A percentile compares a stretch with the other conserved stretches of the same genome.
Conservation (phyloP, 1,140 invertebrate species). For the Oncopeltus fasciatus region DNA sequence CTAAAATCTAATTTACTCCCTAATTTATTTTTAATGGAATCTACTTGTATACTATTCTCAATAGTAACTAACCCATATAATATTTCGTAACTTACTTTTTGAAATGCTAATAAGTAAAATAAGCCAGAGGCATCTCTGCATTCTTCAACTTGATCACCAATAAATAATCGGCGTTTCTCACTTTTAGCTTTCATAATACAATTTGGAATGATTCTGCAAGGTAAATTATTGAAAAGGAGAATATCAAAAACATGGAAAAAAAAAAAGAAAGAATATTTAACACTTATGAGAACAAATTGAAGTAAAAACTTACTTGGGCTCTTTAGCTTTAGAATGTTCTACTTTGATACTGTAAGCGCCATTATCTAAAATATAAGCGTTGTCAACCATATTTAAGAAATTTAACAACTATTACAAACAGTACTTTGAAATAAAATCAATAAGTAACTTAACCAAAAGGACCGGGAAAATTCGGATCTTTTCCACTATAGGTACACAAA, state of each 20-base stretch:
- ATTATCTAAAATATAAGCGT: slow-evolving; percentile 53
- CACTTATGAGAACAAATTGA: neutral
- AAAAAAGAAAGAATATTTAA: no score
- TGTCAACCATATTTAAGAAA: slow-evolving; percentile 22
- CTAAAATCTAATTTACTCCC: no score
- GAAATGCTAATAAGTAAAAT: slow-evolving; percentile 86
- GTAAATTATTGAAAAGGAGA: neutral
- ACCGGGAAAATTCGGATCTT: no score
- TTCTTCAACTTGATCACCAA: slow-evolving; percentile 87
- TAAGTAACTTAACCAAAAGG: no score
- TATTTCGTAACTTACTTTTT: slow-evolving; percentile 45
- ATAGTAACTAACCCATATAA: no score
- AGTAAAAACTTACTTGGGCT: slow-evolving; percentile 41
- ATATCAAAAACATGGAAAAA: neutral
- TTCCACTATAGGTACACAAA: no score
- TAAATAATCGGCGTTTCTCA: slow-evolving; percentile 80
- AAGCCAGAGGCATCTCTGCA: slow-evolving; percentile 89
- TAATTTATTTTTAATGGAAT: no score
- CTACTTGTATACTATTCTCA: no score
- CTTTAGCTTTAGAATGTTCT: slow-evolving; percentile 50
- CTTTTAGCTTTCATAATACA: slow-evolving; percentile 97
- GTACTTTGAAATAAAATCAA: no score
- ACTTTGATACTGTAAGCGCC: slow-evolving; percentile 74
- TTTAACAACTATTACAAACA: no score
- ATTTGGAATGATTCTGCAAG: slow-evolving; percentile 65